These are phyloP conservation scores for Synanthedon vespiformis DNA, from an alignment of 2,888 invertebrate genomes.

Conservation along the genomic window DNA sequence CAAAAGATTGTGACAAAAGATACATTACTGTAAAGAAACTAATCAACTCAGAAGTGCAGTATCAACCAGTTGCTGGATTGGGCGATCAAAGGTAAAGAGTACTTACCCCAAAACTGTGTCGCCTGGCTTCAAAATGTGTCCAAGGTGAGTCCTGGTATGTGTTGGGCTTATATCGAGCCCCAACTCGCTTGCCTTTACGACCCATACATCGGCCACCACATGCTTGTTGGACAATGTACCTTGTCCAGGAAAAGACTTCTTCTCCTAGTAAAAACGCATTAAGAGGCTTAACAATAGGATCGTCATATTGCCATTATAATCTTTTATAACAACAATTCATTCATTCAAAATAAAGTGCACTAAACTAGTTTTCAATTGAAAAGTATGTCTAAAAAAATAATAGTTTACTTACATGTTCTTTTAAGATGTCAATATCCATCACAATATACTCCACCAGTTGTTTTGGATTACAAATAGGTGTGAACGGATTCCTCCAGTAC, in stretches of 20 bases:
- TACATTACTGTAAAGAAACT: no score
- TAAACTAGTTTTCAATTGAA: no score
- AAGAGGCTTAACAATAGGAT: background rate
- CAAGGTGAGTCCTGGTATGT: conserved; percentile 93
- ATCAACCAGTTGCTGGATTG: no score
- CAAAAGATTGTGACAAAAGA: no score
- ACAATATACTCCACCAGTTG: conserved; percentile 93
- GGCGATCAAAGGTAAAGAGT: background rate
- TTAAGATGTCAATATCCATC: conserved; percentile 90
- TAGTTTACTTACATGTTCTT: conserved; percentile 61
- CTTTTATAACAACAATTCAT: no score
- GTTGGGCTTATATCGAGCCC: conserved; percentile 85
- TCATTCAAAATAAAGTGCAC: no score
- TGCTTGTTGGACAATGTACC: conserved; percentile 89
- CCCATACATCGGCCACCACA: conserved; percentile 92
- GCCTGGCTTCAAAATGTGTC: conserved; percentile 91
- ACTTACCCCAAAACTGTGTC: conserved; percentile 90
- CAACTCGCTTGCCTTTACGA: conserved; percentile 87
- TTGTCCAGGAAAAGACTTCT: conserved; percentile 86
- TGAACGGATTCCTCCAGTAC: conserved; percentile 91
- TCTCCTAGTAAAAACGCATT: conserved; percentile 65
- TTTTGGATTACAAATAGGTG: conserved; percentile 89
- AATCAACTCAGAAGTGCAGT: no score
- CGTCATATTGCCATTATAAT: background rate
- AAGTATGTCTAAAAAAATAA: no score